Evolutionary conservation across 2,888 invertebrate genomes (phyloP), one percentile per base, ranked within the genome.

Genomic region (Auanema freiburgensis): DNA sequence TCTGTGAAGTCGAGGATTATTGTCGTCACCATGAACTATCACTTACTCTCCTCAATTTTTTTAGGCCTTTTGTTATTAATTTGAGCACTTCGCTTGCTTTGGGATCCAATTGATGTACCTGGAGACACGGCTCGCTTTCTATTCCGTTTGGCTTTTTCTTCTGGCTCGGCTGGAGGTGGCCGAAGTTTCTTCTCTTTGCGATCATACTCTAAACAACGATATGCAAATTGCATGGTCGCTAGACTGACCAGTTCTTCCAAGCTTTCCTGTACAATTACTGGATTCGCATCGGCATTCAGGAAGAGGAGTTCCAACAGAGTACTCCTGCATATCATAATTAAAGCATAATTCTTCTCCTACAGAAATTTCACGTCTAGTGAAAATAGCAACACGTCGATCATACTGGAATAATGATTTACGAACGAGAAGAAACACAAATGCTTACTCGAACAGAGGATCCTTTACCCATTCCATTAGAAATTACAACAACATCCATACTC

Each of bases 291-390:
- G 23, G 49, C 64, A 64, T 0, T 24, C 23, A 5, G 64, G 64
- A 1, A 59, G 59, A 18, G 55, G 11, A 10, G 21, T 12, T 10
- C 50, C 53, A 12, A 21, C 49, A 10, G 24, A 24, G 21, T 44
- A 44, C 14, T 57, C 24, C 6, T 51, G 44, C 64, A 64, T 64
- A 1, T 41, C 18, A 40, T 64, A 64, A 25, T 59, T 46, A 43
- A 64, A 64, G 11, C 40, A 46, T 2, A 64, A 51, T 50, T 64
- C 64, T 33, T 64, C 64, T 1, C 55, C 59, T 16, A 16, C 18
- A 55, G n/a, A 40, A 33, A 64, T 64, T 23, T 64, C 49, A 11
- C 59, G 11, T 18, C 24, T 5, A 18, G 64, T 42, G n/a, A 16
- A 25, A 44, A 64, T 46, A 1, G 49, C 55, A 10, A 59, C 54